Evolutionary conservation across 2,888 invertebrate genomes (phyloP), one percentile per base, ranked within the genome.

Genomic region (Metellina segmentata): DNA sequence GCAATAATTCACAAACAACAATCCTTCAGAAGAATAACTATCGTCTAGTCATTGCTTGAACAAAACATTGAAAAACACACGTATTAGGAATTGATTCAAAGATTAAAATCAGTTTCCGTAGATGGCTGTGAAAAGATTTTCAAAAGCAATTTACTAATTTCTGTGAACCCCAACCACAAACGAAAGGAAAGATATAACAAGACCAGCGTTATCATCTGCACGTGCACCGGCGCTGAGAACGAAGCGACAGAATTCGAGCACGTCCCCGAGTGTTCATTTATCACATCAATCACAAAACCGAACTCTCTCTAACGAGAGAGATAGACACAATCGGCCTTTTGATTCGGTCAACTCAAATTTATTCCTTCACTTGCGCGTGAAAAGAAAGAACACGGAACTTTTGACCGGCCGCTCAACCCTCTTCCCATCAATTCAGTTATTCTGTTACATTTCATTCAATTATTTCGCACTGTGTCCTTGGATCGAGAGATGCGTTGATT

Each of bases 381-480:
- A 83, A 83, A 72, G 34, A 79, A 86, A 86, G 51, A 69, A 51
- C 8, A 81, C 72, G 48, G 53, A 74, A 61, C 81, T 82, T 81
- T 77, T 82, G 89, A 89, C 81, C 82, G 89, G 89, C 11, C 89
- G 82, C 69, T 89, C 83, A 89, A 89, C 89, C 16, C 61, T 89
- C 77, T 81, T 34, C 34, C 34, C 34, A 2, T 48, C 75, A 49
- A 86, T 77, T 72, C 71, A 72, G 72, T 75, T 79, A 70, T 87
- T 79, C 79, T 72, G 79, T 87, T 87, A 87, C 87, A 78, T 79
- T 78, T 87, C 52, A 52, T 79, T 87, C 79, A 81, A 87, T 87
- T 87, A 61, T 48, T 81, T 20, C 69, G 34, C 20, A 48, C 34
- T 20, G 1, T 20, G 69, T 61, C 81, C 52, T 79, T 79, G 79